Evolutionary conservation across 92 coral and sea anemone species (phyloP), one percentile per base, ranked within the genome.

Genomic region (Plumapathes pennacea): DNA sequence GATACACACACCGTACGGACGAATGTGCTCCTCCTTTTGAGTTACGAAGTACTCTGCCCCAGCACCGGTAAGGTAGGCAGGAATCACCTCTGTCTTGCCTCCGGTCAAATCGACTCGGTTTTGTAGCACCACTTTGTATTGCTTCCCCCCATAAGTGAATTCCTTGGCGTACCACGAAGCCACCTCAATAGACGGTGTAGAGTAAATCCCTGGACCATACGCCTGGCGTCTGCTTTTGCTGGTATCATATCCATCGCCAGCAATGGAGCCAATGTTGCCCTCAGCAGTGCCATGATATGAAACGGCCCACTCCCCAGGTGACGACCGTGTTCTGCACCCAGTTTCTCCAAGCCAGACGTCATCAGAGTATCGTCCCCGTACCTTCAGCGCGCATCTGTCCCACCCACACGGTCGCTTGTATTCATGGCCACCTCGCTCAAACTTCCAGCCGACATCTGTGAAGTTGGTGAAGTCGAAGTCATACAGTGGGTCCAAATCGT

Each of bases 331-430:
- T 19, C 91, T 78, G 7, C 73, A 61, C 10, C 91, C 91, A 22
- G 67, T 14, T 1, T 74, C 71, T 3, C 91, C 86, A 39, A 85
- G 83, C 91, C 91, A 85, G 0, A 13, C 12, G 47, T 68, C 46
- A 50, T 68, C 70, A 0, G 17, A 62, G 41, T 76, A 63, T 3
- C 47, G 50, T 10, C 54, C 67, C 1, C 26, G 28, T 9, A 74
- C 91, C 38, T 62, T 79, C 20, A 85, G 18, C 22, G 85, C 91
- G 10, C 19, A 29, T 57, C 86, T 66, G 9, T 61, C 61, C 91
- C 91, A 85, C 2, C 91, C 91, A 42, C 73, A 85, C 10, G 91
- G 91, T 27, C 91, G 86, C 15, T 57, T 47, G 59, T 79, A 85
- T 36, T 32, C 41, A 32, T 46, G 42, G 7, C 73, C 91, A 10